Base-by-base conservation (phyloP, 2,888 invertebrate genomes). In the Selenia dentaria region DNA sequence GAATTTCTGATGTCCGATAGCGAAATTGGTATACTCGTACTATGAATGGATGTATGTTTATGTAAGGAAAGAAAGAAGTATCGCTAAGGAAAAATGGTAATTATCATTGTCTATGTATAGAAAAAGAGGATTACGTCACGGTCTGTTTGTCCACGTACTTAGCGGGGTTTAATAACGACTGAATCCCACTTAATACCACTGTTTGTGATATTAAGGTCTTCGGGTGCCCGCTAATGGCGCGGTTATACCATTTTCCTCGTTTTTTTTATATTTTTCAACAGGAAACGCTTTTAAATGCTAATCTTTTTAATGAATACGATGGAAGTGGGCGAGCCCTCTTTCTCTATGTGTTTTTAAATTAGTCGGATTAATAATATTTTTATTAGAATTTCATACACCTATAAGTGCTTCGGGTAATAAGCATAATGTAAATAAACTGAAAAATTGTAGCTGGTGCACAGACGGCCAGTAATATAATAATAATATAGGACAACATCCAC, bases 181-280 rank as follows among this genome's bases (percentile, higher is more conserved):
- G 35, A 43, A 48, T 51, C 51, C 42, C 40, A 34, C 55, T 51
- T 51, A 57, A 62, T 57, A 49, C 57, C 48, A 36, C 41, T 60
- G 57, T 62, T 62, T 62, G 59, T 54, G 48, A 37, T 53, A 55
- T 58, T 58, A 60, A 57, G 59, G 57, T 61, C 57, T 54, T 52
- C 51, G 54, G 52, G 51, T 27, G 35, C 38, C 32, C 26, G 48
- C 50, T 62, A 54, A 61, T 59, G 54, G 52, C 33, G 37, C 37
- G 51, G 50, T 52, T 54, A 44, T 54, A 50, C 50, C 46, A 45
- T 52, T 48, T 44, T 50, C 28, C 40, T 47, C 49, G 36, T 18
- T 44, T 35, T 42, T 34, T 36, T 18, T 22, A 35, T 31, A 43
- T 33, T 27, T 44, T 28, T 24, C 6, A 22, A 32, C 22, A 8